These are phyloP conservation scores for Halocynthia aurantium DNA, from an alignment of 23 tunicate species.

Conservation along the genomic window DNA sequence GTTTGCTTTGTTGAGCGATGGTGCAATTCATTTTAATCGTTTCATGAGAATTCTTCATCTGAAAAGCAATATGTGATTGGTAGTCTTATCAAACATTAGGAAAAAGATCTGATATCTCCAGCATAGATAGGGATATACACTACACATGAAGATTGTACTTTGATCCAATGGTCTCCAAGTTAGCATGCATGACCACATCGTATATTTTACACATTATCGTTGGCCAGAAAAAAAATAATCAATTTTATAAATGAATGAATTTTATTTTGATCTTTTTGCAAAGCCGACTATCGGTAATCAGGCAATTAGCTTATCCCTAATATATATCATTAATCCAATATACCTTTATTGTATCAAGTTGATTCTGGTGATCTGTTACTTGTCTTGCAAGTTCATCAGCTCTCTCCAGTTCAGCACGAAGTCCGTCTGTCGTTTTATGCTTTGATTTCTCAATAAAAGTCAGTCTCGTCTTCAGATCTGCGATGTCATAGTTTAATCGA, in stretches of 20 bases:
- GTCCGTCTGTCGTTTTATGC: slow-evolving; percentile 1
- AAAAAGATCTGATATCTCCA: no score
- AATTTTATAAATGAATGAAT: no score
- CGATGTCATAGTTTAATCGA: slow-evolving; percentile 20
- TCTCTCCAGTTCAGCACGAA: slow-evolving; percentile 44
- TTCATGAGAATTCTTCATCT: slow-evolving; percentile 82
- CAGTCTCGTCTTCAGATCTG: slow-evolving; percentile 10
- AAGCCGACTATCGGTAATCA: no score
- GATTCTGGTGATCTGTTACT: slow-evolving; percentile 52
- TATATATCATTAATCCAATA: no score
- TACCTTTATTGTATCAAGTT: slow-evolving; percentile 72
- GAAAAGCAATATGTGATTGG: background rate
- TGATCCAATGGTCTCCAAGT: no score
- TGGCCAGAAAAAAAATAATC: no score
- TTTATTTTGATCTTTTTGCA: no score
- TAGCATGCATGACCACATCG: no score
- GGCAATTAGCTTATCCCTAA: no score
- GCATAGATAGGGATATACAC: background rate
- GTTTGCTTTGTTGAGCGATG: slow-evolving; percentile 69
- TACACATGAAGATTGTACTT: background rate
- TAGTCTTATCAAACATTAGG: background rate
- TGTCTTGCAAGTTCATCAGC: slow-evolving; percentile 61
- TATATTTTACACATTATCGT: no score
- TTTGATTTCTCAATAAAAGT: background rate
- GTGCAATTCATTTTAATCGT: slow-evolving; percentile 67